Evolutionary conservation across 53 echinoderm and acorn worm genomes (phyloP).

Genomic region (Patiria pectinifera): DNA sequence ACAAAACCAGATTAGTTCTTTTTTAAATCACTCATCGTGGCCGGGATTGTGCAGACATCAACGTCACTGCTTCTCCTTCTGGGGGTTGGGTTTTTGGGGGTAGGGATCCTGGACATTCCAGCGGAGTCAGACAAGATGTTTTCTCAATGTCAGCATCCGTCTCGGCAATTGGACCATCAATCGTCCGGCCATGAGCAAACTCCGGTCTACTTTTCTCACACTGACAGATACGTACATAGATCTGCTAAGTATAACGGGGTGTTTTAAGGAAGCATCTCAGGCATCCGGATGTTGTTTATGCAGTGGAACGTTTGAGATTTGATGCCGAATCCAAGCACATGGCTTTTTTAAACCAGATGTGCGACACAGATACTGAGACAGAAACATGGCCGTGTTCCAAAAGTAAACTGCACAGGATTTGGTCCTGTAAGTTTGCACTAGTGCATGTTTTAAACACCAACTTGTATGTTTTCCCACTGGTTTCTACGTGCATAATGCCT

Average conservation of each 20-base stretch:
- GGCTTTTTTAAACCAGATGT: slow-evolving; percentile 19
- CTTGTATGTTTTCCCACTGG: not conserved
- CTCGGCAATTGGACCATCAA: not conserved
- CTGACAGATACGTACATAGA: no score
- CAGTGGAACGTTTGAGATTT: not conserved
- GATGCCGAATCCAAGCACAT: not conserved
- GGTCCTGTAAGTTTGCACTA: not conserved
- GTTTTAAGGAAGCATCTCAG: not conserved
- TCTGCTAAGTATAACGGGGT: no score
- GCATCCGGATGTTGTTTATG: slow-evolving; percentile 41
- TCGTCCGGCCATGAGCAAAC: not conserved
- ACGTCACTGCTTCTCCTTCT: not conserved
- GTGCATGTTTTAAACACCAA: not conserved
- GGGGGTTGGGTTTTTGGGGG: not conserved
- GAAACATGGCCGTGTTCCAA: not conserved
- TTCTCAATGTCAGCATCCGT: slow-evolving; percentile 25
- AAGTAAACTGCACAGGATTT: not conserved
- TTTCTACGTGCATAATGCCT: no score
- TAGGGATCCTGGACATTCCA: slow-evolving; percentile 23
- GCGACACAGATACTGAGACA: not conserved
- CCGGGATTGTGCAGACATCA: not conserved
- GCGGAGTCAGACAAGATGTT: slow-evolving; percentile 35
- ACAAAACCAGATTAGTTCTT: slow-evolving; percentile 25
- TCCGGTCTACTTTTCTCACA: no score
- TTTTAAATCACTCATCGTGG: slow-evolving; percentile 28